Evolutionary conservation across 2,113 vertebrate genomes (phyloP).

Genomic region (Stegastes partitus): DNA sequence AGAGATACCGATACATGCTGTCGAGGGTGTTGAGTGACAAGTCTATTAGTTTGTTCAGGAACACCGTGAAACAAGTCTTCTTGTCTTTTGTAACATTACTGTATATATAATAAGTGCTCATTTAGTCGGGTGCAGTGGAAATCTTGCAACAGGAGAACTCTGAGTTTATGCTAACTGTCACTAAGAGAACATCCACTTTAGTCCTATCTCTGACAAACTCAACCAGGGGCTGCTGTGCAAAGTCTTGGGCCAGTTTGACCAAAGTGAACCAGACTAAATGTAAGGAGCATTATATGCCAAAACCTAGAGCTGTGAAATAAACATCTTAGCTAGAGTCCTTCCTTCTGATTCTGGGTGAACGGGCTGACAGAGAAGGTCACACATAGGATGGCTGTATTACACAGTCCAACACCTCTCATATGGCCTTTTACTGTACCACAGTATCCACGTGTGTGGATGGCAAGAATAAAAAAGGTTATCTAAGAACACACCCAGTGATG

Average conservation of each 20-base stretch:
- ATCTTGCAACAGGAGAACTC: neutral
- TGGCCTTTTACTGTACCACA: neutral
- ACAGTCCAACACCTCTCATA: neutral
- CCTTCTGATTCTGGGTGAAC: neutral
- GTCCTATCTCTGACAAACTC: neutral
- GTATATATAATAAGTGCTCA: constrained; percentile 18
- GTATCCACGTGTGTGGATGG: neutral
- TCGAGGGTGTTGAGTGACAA: neutral
- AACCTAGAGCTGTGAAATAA: neutral
- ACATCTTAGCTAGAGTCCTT: neutral
- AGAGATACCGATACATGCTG: neutral
- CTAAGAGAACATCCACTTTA: neutral
- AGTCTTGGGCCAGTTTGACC: neutral
- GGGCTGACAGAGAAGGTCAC: neutral
- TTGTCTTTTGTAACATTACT: neutral
- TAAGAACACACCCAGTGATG: neutral
- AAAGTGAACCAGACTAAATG: neutral
- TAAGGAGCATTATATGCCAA: neutral
- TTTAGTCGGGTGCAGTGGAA: neutral
- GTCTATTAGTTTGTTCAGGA: neutral
- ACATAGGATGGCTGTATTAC: neutral
- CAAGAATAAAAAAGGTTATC: neutral
- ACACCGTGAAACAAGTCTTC: neutral
- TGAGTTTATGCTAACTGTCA: neutral
- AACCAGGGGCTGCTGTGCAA: constrained; percentile 8